Percentiles rank a stretch among this genome's conserved stretches.
Conservation (phyloP, 2,113 vertebrate genomes). For the Neolamprologus longior region DNA sequence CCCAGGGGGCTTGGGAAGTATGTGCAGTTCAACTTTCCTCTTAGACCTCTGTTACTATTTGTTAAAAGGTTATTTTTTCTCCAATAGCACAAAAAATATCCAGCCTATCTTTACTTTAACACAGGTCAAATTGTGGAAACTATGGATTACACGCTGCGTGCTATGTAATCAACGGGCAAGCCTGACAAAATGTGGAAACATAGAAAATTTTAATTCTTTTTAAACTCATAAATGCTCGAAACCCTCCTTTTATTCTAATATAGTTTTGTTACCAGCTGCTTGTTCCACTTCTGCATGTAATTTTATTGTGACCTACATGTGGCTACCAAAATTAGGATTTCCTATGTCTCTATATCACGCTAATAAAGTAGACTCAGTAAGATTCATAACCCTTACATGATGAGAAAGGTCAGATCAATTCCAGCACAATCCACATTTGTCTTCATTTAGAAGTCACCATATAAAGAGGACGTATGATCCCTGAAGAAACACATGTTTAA, state of each 20-base stretch:
- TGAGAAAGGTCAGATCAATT: conserved; percentile 71
- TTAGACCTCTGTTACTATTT: neutral
- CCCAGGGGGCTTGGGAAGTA: neutral
- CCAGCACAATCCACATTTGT: conserved; percentile 32
- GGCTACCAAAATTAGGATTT: conserved; percentile 47
- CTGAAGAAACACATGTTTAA: conserved; percentile 46
- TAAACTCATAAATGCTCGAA: neutral
- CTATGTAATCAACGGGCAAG: neutral
- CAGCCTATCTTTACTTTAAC: neutral
- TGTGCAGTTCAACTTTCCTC: neutral
- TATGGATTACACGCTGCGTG: rapidly evolving
- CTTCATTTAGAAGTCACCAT: conserved; percentile 52
- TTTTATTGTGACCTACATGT: conserved; percentile 42
- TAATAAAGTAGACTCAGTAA: conserved; percentile 54
- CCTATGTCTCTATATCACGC: conserved; percentile 33
- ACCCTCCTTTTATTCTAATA: neutral
- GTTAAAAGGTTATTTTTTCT: neutral
- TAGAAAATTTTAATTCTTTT: neutral
- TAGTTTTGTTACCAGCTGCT: neutral
- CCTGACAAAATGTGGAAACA: neutral
- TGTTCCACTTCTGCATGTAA: conserved; percentile 36
- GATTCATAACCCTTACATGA: conserved; percentile 57
- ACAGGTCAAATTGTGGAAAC: neutral
- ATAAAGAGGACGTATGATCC: conserved; percentile 1
- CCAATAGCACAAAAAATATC: neutral